phyloP scores from a whole-genome alignment of 1,140 invertebrate species.

The Cardiocondyla obscurior region DNA sequence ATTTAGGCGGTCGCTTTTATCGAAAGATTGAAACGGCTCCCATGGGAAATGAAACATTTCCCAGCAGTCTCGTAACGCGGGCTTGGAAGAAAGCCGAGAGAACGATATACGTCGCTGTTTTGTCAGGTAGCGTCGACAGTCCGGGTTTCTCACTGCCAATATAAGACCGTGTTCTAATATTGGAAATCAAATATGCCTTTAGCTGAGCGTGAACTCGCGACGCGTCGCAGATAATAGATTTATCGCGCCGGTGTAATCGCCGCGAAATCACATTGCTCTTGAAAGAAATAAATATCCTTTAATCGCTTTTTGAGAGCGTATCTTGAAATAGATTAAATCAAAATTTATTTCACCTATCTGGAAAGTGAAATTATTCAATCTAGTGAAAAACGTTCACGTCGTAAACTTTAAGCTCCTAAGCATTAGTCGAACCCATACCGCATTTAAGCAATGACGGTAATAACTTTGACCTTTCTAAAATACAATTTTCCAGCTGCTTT shows the following conservation, averaged over 20 bases:
- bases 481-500: conserved; percentile 9
- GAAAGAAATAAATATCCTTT: background rate
- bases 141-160: background rate
- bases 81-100: background rate
- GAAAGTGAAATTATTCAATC: background rate
- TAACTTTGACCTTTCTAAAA: background rate
- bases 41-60: conserved; percentile 48
- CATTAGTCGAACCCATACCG: background rate
- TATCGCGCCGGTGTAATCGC: background rate
- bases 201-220: background rate
- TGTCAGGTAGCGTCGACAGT: background rate
- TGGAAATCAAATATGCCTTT: background rate
- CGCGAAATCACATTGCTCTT: background rate
- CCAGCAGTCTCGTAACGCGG: background rate
- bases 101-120: conserved; percentile 27
- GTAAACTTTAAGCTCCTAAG: conserved; percentile 8
- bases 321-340: background rate
- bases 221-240: conserved; percentile 7
- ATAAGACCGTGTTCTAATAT: background rate
- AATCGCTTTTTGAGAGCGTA: background rate
- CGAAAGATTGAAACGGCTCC: conserved; percentile 33
- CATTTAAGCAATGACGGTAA: background rate
- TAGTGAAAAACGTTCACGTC: background rate
- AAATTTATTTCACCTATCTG: conserved; percentile 9
- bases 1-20: background rate